Evolutionary conservation across 2,113 vertebrate genomes (phyloP), one percentile per base, ranked within the genome.

Genomic region (Perca fluviatilis): DNA sequence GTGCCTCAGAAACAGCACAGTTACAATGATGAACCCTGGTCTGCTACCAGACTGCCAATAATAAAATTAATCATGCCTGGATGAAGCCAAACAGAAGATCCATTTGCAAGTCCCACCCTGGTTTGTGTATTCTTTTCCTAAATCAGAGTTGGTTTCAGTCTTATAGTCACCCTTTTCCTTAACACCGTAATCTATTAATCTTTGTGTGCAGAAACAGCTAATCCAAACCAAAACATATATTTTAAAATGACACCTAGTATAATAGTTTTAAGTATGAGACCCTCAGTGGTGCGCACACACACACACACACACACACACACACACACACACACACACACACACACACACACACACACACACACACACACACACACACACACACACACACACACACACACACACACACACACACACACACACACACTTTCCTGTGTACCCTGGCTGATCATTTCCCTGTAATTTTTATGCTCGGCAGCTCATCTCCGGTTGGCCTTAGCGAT

Each of bases 391-490:
- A 80, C 61, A 50, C 67, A 54, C 85, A 18, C 16, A 21, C 30
- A 73, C 51, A 57, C 63, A 80, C 61, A 50, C 72, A 60, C 82
- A 14, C 16, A 21, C 30, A 73, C 51, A 57, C 63, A 80, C 61
- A 50, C 72, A 60, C 85, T 85, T n/a, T n/a, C 84, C 82, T 40
- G 62, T 86, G 71, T 49, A 53, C 70, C 13, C 49, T 68, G 56
- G 74, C 47, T 73, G 83, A 56, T 86, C 62, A 84, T 79, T 87
- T 82, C 77, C 81, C 74, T 84, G 70, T 79, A 86, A 88, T 27
- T 84, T 72, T 84, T 86, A 84, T 70, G 68, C 78, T 67, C 5
- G 18, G 53, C 77, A 79, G 27, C 68, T 76, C 53, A 79, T 81
- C 83, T 91, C 71, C 67, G 63, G 76, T 78, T 43, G 53, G 67